These are phyloP conservation scores for Sebastes melanostomus DNA, from an alignment of 2,797 vertebrate species.

Conservation along the genomic window DNA sequence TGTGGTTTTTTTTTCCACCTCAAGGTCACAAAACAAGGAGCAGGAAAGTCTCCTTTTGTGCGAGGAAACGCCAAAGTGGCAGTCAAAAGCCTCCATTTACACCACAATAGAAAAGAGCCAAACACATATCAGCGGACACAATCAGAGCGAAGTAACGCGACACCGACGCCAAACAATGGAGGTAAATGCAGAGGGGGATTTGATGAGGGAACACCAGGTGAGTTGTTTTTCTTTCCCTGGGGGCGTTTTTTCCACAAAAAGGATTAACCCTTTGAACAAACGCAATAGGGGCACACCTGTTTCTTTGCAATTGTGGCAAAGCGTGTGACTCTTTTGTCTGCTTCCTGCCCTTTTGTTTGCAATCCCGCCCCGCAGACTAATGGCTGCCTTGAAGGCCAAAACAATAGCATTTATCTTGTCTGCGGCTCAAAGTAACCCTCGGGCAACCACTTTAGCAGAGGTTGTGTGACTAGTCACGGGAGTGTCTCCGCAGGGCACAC, in stretches of 20 bases:
- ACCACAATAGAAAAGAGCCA: constrained; percentile 54
- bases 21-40: constrained; percentile 44
- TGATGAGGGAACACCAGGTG: constrained; percentile 40
- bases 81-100: constrained; percentile 52
- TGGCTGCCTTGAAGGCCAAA: constrained; percentile 68
- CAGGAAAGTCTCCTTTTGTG: constrained; percentile 41
- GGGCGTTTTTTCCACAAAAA: too few relatives aligned
- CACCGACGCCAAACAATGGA: constrained; percentile 52
- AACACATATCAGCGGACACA: constrained; percentile 58
- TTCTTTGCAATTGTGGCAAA: constrained; percentile 30
- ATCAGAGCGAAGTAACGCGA: constrained; percentile 49
- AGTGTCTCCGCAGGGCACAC: constrained; percentile 16
- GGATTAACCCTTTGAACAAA: constrained; percentile 60
- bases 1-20: constrained; percentile 8
- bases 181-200: constrained; percentile 43
- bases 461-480: constrained; percentile 39
- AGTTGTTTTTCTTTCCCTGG: constrained; percentile 35
- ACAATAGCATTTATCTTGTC: constrained; percentile 76
- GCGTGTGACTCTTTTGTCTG: constrained; percentile 43
- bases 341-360: constrained; percentile 65
- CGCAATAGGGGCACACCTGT: constrained; percentile 55
- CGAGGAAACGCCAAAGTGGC: constrained; percentile 45
- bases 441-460: constrained; percentile 54
- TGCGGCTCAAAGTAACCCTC: constrained; percentile 48
- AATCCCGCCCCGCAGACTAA: constrained; percentile 63